Base-by-base conservation (phyloP, 1,140 invertebrate species). In the Nasonia vitripennis region DNA sequence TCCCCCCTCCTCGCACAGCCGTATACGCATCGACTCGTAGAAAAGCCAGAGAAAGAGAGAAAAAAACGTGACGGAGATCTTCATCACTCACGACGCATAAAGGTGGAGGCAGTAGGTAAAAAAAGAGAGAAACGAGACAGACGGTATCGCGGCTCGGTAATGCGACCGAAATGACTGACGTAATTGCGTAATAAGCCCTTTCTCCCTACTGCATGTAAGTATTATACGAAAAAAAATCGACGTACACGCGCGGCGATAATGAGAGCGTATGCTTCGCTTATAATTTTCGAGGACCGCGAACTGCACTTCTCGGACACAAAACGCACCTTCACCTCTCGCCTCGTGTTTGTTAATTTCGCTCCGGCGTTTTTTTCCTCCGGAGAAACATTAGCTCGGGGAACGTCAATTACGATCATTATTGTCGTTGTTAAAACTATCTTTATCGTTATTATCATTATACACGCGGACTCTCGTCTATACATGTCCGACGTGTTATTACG, bases 121-220 rank as follows among this genome's bases (percentile, higher is more conserved):
- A 81, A 48, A 67, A 85, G 81, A 85, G 70, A 75, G 55, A 62
- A 62, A 62, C 55, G 55, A 62, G 48, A 78, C 83, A 78, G 85
- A 87, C 86, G 37, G 41, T 84, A 79, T 79, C 67, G 41, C 48
- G 70, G 67, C 85, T 87, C 75, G 86, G 87, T 91, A 92, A 90
- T 89, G 88, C 87, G 88, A 85, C 87, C 89, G 87, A 92, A 92
- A 93, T 92, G 90, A 89, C 91, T 88, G 87, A 83, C 81, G 89
- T 93, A 92, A 93, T 92, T 92, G 89, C 89, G 88, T 92, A 93
- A 93, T 91, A 90, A 92, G 90, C 82, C 88, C 89, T 9, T 41
- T 73, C 62, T 85, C 77, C 31, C 51, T 27, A 27, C 27, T 17
- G 31, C 14, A 7, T 12, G 87, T 89, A 86, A 45, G 41, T 86